Conservation (phyloP, 2,113 vertebrate genomes). For the Gadus chalcogrammus region DNA sequence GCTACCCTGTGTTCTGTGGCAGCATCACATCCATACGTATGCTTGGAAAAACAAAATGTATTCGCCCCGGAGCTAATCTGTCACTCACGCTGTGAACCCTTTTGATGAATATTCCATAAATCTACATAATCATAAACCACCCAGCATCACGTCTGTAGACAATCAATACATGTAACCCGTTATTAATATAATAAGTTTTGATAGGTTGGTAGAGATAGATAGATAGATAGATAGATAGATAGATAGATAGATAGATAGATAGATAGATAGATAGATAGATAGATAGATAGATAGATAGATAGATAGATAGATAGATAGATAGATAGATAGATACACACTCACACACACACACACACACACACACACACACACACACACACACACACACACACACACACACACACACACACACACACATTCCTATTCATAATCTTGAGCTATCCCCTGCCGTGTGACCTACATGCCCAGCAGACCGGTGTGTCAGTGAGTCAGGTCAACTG, state of each 20-base stretch:
- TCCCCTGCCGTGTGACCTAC: too few relatives aligned
- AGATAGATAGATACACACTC: not conserved
- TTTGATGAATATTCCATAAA: conserved; percentile 28
- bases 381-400: conserved; percentile 24
- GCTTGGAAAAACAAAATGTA: not conserved
- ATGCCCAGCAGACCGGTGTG: too few relatives aligned
- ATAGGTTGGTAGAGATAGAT: too few relatives aligned
- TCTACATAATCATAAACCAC: conserved; percentile 7
- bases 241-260: not conserved
- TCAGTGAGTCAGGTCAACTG: too few relatives aligned
- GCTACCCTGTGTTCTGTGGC: not conserved
- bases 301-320: not conserved
- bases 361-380: conserved; percentile 5
- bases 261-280: not conserved
- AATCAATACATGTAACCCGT: not conserved
- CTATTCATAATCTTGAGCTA: too few relatives aligned
- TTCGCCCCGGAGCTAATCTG: not conserved
- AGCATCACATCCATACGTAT: not conserved
- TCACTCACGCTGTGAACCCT: conserved; percentile 16
- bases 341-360: conserved; percentile 24
- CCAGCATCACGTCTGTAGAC: not conserved
- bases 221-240: too few relatives aligned
- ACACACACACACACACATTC: not conserved
- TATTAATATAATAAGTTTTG: not conserved
- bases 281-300: not conserved